These are phyloP conservation scores for Phallusia fumigata DNA, from an alignment of 23 tunicate genomes.

Conservation along the genomic window DNA sequence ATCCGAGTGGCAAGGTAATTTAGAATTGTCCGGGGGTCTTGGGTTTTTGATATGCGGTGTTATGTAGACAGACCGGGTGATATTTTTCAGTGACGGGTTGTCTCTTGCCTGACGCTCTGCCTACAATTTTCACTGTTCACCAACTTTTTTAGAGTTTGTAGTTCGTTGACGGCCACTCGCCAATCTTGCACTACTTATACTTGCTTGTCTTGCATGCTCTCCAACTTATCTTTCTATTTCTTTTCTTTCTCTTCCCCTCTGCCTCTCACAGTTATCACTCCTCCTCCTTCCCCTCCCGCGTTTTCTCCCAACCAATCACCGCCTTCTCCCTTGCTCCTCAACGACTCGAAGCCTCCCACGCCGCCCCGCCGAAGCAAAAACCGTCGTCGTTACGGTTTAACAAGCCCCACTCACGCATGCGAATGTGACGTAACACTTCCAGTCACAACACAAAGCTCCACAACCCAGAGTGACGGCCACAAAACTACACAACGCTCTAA, in stretches of 20 bases:
- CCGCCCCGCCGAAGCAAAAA: neutral
- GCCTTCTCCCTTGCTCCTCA: neutral
- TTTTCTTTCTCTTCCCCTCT: constrained; percentile 17
- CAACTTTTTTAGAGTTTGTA: neutral
- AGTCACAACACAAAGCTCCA: no score
- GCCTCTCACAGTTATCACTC: constrained; percentile 12
- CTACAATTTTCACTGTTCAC: no score
- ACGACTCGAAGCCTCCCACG: neutral
- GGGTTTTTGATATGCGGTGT: neutral
- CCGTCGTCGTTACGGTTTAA: neutral
- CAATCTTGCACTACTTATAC: neutral
- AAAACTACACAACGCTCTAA: constrained; percentile 9
- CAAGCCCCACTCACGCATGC: neutral
- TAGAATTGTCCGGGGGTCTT: neutral
- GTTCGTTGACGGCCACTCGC: neutral
- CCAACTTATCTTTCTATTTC: neutral
- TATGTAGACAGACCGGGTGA: neutral
- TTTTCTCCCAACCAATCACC: constrained; percentile 2
- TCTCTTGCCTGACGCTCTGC: neutral
- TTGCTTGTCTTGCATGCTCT: constrained; percentile 2
- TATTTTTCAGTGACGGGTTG: neutral
- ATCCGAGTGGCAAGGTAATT: constrained; percentile 2
- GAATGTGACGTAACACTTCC: neutral
- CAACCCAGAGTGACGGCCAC: neutral
- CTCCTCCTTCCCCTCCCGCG: constrained; percentile 14